These are phyloP conservation scores for Caenorhabditis brenneri DNA, from an alignment of 1,140 invertebrate species.

Conservation along the genomic window DNA sequence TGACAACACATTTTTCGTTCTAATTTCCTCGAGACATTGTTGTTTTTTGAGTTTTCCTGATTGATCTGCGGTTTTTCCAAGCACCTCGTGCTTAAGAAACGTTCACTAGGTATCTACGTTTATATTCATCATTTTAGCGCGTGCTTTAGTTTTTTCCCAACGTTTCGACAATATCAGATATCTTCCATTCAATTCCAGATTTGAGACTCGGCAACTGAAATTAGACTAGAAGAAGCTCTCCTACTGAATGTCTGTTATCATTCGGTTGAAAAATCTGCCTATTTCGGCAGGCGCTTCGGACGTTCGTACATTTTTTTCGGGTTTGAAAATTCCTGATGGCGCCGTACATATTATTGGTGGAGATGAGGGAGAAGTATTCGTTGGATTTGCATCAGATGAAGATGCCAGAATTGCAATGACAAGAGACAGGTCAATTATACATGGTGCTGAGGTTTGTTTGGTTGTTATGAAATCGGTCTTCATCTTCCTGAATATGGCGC, in stretches of 20 bases:
- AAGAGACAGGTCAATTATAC: constrained; percentile 84
- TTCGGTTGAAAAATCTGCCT: constrained; percentile 92
- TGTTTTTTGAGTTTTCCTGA: too few relatives aligned
- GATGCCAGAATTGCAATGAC: constrained; percentile 94
- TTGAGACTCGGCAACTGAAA: not conserved
- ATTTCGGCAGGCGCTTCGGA: constrained; percentile 94
- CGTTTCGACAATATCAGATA: not conserved
- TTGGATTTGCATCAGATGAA: constrained; percentile 96
- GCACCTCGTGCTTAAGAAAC: too few relatives aligned
- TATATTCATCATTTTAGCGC: too few relatives aligned
- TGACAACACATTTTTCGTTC: not conserved
- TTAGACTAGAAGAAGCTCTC: not conserved
- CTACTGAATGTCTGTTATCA: constrained; percentile 77
- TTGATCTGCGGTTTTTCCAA: too few relatives aligned
- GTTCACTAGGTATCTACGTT: too few relatives aligned
- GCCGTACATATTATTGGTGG: constrained; percentile 98
- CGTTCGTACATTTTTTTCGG: constrained; percentile 92
- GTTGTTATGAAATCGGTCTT: not conserved
- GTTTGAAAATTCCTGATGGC: constrained; percentile 92
- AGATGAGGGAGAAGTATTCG: constrained; percentile 95
- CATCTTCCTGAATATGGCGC: not conserved
- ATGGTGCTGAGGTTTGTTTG: constrained; percentile 75
- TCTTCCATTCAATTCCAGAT: not conserved
- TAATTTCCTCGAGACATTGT: not conserved
- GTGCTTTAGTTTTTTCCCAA: not conserved